Evolutionary conservation across 2,888 invertebrate genomes (phyloP).

Genomic region (Eutolmus rufibarbis): DNA sequence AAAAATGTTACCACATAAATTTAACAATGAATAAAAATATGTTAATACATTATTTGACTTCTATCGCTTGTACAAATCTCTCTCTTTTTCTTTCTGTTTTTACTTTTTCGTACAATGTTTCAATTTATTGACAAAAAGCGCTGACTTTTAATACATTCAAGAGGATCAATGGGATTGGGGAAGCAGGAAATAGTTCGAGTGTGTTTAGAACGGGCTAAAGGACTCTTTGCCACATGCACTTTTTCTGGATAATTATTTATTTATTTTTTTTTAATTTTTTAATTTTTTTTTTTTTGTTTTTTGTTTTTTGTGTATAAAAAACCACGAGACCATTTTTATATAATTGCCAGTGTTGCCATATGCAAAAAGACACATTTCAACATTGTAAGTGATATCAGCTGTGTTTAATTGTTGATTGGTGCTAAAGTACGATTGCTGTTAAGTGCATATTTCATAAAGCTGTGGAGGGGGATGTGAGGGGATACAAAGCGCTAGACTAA

Average conservation of each 20-base stretch:
- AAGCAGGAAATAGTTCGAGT: neutral
- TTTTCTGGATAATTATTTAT: neutral
- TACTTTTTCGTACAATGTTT: neutral
- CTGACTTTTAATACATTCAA: constrained; percentile 28
- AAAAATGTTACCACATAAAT: neutral
- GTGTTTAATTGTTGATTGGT: constrained; percentile 28
- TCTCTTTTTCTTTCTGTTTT: neutral
- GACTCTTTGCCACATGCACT: constrained; percentile 23
- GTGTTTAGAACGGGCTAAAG: neutral
- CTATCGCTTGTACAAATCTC: neutral
- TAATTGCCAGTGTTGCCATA: constrained; percentile 26
- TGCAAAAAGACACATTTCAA: constrained; percentile 29
- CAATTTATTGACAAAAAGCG: constrained; percentile 39
- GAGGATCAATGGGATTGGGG: neutral
- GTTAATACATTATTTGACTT: neutral
- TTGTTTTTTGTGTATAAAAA: too few species aligned
- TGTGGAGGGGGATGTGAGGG: constrained; percentile 8
- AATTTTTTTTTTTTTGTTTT: neutral
- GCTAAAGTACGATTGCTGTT: constrained; percentile 13
- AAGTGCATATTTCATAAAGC: constrained; percentile 35
- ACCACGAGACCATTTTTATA: constrained; percentile 11
- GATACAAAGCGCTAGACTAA: constrained; percentile 29
- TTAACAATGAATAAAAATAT: neutral
- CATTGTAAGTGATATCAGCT: neutral
- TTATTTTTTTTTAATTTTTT: neutral